phyloP scores from a whole-genome alignment of 2,797 vertebrate genomes.

The Lepilemur septentrionalis region DNA sequence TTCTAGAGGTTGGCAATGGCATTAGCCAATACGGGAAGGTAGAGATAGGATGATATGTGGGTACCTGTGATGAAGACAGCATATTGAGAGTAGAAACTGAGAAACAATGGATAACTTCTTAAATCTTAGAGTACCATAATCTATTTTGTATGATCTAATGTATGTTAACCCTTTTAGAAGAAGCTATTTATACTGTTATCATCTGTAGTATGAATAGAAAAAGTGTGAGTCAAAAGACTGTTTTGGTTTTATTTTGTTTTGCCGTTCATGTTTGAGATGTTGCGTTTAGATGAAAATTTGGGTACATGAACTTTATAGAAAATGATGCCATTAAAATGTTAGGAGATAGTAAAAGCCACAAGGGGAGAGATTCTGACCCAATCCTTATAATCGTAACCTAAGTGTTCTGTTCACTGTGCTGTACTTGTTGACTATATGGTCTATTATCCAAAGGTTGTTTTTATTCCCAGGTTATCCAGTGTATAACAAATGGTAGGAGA shows the following conservation, averaged over 20 bases:
- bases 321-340: not conserved
- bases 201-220: not conserved
- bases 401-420: not conserved
- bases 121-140: not conserved
- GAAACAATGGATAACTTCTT: not conserved
- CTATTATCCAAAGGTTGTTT: not conserved
- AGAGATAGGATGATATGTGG: not conserved
- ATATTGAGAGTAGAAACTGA: not conserved
- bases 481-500: not conserved
- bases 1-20: not conserved
- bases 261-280: not conserved
- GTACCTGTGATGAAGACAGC: not conserved
- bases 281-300: slow-evolving; percentile 2
- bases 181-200: not conserved
- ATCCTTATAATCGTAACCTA: not conserved
- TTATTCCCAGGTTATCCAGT: not conserved
- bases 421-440: not conserved
- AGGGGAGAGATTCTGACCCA: not conserved
- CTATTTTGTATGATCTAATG: not conserved
- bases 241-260: not conserved
- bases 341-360: not conserved
- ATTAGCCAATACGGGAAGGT: not conserved
- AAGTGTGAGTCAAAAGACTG: not conserved
- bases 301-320: not conserved
- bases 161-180: not conserved